A percentile compares a stretch with the other conserved stretches of the same genome.
These are phyloP conservation scores for Galeopsomyia nigrocyanea DNA, from an alignment of 2,888 invertebrate species.

Conservation along the genomic window DNA sequence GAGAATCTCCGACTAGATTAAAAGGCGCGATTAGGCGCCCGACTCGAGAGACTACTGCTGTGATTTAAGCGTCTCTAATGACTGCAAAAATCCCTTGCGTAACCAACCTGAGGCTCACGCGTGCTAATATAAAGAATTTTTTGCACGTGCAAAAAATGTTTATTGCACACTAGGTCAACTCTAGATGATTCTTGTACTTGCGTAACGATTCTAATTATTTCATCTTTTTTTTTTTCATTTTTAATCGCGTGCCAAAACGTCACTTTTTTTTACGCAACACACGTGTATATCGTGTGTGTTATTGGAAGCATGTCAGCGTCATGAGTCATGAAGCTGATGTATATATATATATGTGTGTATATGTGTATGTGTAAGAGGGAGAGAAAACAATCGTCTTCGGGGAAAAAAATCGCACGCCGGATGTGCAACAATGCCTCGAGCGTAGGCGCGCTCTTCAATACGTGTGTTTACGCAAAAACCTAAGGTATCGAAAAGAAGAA, in stretches of 20 bases:
- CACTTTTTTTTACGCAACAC: no score
- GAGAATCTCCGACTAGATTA: constrained; percentile 23
- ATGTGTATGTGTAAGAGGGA: background rate
- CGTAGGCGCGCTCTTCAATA: background rate
- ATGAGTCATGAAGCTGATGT: background rate
- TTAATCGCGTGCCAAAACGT: no score
- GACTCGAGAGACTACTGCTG: constrained; percentile 31
- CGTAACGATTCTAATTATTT: constrained; percentile 28
- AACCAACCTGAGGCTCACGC: background rate
- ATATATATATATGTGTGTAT: background rate
- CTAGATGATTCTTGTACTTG: background rate
- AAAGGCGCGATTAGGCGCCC: constrained; percentile 40
- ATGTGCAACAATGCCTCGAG: background rate
- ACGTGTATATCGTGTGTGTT: background rate
- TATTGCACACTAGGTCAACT: no score
- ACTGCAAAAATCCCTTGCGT: constrained; percentile 22
- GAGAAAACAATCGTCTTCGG: background rate
- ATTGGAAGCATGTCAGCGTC: constrained; percentile 24
- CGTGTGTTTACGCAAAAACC: constrained; percentile 5
- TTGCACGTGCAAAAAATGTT: no score
- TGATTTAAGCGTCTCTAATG: constrained; percentile 44
- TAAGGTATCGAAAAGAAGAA: background rate
- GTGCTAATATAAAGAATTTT: no score
- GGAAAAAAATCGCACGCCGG: background rate
- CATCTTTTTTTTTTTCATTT: constrained; percentile 2